Percentiles rank a stretch among this genome's conserved stretches.
Conservation (phyloP, 1,140 invertebrate genomes). For the Paraescarpia echinospica region DNA sequence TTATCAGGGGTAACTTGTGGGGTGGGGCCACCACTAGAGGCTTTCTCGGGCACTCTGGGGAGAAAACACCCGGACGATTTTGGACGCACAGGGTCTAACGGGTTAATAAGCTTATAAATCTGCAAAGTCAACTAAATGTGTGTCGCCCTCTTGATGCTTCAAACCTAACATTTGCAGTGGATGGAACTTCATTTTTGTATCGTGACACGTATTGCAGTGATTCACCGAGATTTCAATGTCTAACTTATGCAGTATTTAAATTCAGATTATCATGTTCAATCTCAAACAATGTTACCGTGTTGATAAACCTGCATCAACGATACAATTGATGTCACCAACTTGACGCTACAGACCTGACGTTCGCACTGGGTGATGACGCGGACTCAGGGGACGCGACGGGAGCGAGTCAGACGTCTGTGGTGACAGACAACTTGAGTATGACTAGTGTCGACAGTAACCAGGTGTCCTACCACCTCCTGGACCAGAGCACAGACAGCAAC, state of each 20-base stretch:
- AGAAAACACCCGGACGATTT: too few species aligned
- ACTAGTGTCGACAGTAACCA: conserved; percentile 26
- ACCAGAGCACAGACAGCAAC: conserved; percentile 23
- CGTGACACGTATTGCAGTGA: not conserved
- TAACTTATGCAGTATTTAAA: not conserved
- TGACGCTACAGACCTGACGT: not conserved
- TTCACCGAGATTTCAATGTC: not conserved
- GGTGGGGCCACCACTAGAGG: too few species aligned
- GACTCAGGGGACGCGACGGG: not conserved
- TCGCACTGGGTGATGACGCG: not conserved
- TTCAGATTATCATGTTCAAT: not conserved
- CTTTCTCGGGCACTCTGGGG: too few species aligned
- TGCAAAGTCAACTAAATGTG: too few species aligned
- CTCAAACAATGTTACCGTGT: not conserved
- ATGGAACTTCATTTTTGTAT: not conserved
- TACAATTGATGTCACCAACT: not conserved
- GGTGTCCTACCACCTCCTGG: conserved; percentile 18
- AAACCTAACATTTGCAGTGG: too few species aligned
- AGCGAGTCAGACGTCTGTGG: not conserved
- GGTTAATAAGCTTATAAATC: too few species aligned
- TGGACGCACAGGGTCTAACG: too few species aligned
- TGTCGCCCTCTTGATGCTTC: too few species aligned
- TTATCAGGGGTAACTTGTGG: not conserved
- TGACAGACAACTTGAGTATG: conserved; percentile 21
- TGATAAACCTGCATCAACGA: not conserved